phyloP scores from a whole-genome alignment of 2,797 vertebrate genomes.

The Halcyon badia region DNA sequence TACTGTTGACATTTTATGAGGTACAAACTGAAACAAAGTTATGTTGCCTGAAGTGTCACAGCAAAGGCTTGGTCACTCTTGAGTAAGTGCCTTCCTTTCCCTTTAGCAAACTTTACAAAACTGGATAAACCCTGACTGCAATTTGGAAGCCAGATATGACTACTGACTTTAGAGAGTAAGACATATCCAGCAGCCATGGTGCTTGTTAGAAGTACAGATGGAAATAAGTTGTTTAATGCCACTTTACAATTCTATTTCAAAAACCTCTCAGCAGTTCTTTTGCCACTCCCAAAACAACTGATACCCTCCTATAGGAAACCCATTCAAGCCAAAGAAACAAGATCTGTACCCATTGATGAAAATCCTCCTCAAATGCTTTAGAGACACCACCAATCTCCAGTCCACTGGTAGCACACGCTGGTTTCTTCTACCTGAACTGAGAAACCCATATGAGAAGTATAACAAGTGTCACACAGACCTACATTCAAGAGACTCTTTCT shows the following conservation, averaged over 20 bases:
- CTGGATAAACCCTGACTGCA: neutral
- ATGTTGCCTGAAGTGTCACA: neutral
- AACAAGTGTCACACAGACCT: neutral
- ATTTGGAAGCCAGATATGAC: neutral
- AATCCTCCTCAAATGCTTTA: neutral
- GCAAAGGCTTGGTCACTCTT: neutral
- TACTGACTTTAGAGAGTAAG: neutral
- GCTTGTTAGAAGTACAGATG: neutral
- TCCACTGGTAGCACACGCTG: neutral
- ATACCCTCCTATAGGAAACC: neutral
- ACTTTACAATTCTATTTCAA: neutral
- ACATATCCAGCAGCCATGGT: neutral
- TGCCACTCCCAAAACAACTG: neutral
- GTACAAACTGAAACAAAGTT: neutral
- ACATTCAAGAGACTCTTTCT: neutral
- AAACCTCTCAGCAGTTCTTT: neutral
- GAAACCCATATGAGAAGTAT: neutral
- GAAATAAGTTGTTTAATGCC: neutral
- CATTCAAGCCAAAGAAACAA: neutral
- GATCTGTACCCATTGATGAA: neutral
- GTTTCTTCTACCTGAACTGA: neutral
- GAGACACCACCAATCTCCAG: neutral
- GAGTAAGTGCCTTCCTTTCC: neutral
- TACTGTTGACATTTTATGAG: neutral
- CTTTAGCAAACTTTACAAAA: neutral